These are phyloP conservation scores for Coturnix japonica DNA, from an alignment of 2,113 vertebrate genomes.

Conservation along the genomic window DNA sequence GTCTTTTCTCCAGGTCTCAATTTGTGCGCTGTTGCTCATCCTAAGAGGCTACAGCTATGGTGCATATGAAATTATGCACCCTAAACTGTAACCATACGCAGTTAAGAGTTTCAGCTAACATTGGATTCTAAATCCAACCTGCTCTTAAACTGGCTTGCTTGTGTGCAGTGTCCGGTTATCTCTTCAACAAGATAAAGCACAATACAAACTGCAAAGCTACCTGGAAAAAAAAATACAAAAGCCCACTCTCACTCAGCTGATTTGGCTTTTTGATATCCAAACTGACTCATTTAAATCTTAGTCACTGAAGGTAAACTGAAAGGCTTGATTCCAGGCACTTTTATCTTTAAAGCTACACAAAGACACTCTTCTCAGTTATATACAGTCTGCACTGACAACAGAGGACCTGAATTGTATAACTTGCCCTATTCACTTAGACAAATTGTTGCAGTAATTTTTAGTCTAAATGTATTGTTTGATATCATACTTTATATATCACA, in stretches of 20 bases:
- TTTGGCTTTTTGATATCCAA: background rate
- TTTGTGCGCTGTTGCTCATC: background rate
- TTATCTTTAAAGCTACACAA: background rate
- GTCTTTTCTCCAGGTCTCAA: background rate
- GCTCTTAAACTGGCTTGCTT: background rate
- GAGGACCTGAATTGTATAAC: background rate
- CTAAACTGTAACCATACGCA: background rate
- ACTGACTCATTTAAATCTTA: background rate
- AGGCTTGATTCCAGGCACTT: background rate
- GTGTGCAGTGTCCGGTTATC: background rate
- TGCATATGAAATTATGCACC: background rate
- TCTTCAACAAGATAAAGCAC: background rate
- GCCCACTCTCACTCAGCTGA: background rate
- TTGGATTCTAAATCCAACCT: background rate
- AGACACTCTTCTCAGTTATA: background rate
- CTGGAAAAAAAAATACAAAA: background rate
- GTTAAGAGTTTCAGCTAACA: background rate
- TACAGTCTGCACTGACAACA: background rate
- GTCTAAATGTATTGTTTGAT: background rate
- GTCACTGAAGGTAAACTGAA: background rate
- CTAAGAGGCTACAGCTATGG: background rate
- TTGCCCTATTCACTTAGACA: background rate
- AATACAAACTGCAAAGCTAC: background rate
- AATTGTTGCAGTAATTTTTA: background rate
- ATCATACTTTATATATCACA: background rate